Percentiles rank a stretch among this genome's conserved stretches.
These are phyloP conservation scores for Danio aesculapii DNA, from an alignment of 2,797 vertebrate genomes.

Conservation along the genomic window DNA sequence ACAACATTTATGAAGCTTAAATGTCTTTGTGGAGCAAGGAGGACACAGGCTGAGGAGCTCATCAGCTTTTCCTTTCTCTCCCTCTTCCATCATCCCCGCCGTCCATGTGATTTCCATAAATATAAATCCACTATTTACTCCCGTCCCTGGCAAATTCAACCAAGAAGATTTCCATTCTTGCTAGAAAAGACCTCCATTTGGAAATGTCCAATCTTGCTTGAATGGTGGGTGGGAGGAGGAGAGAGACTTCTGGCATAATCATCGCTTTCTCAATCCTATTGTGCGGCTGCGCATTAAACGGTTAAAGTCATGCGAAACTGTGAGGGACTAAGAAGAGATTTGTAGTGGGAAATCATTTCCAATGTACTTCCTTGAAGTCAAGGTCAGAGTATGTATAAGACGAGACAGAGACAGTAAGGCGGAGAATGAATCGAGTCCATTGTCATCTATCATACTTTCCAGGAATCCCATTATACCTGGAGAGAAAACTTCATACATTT, in stretches of 20 bases:
- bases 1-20: slow-evolving; percentile 64
- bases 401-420: slow-evolving; percentile 11
- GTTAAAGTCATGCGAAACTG: slow-evolving; percentile 65
- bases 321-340: slow-evolving; percentile 60
- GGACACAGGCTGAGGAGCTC: slow-evolving; percentile 38
- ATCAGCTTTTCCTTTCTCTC: slow-evolving; percentile 43
- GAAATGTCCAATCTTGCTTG: slow-evolving; percentile 53
- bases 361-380: slow-evolving; percentile 77
- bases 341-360: slow-evolving; percentile 82
- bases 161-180: slow-evolving; percentile 55
- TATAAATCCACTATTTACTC: slow-evolving; percentile 63
- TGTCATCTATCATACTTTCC: slow-evolving; percentile 49
- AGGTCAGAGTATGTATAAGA: slow-evolving; percentile 83
- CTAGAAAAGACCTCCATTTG: slow-evolving; percentile 60
- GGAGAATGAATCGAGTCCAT: slow-evolving; percentile 19
- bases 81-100: slow-evolving; percentile 32
- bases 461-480: slow-evolving; percentile 44
- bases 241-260: slow-evolving; percentile 45
- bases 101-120: slow-evolving; percentile 61
- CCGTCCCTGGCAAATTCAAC: slow-evolving; percentile 53
- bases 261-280: slow-evolving; percentile 70
- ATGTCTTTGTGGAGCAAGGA: slow-evolving; percentile 57
- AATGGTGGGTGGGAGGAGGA: slow-evolving; percentile 43
- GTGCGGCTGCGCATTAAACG: slow-evolving; percentile 81
- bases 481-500: slow-evolving; percentile 49